Conservation (phyloP, 2,888 invertebrate species). For the Vannuccia rotundouncinata region DNA sequence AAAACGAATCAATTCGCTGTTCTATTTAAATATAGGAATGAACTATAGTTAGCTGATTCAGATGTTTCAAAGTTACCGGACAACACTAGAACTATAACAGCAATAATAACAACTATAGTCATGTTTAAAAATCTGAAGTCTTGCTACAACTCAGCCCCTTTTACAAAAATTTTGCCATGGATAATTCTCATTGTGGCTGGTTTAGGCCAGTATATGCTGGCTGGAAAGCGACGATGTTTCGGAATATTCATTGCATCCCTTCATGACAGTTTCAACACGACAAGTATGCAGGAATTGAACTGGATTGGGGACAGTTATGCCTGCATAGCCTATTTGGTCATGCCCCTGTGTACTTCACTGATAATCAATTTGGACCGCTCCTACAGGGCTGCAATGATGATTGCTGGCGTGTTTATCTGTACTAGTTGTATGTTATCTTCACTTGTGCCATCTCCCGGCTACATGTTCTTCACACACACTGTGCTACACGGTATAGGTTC, state of each 20-base stretch:
- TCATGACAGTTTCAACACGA: constrained; percentile 35
- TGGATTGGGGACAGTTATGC: constrained; percentile 41
- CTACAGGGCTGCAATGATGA: constrained; percentile 37
- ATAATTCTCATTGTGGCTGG: constrained; percentile 37
- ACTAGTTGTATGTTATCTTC: constrained; percentile 39
- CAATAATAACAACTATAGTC: no score
- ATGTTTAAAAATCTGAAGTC: no score
- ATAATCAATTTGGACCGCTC: constrained; percentile 16
- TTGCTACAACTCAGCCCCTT: no score
- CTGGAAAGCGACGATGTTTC: constrained; percentile 39
- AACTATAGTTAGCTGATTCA: no score
- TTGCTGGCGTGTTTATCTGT: constrained; percentile 37
- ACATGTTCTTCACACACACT: constrained; percentile 39
- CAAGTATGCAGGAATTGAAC: constrained; percentile 38
- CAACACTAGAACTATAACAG: no score
- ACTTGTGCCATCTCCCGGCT: constrained; percentile 34
- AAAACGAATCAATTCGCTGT: no score
- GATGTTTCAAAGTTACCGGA: no score
- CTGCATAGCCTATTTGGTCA: constrained; percentile 39
- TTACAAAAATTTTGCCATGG: constrained; percentile 20
- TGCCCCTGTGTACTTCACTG: constrained; percentile 38
- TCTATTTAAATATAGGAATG: no score
- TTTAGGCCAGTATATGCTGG: constrained; percentile 37
- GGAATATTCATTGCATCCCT: constrained; percentile 38
- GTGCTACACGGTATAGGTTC: constrained; percentile 40